These are phyloP conservation scores for Yoshiicerus persimilis DNA, from an alignment of 1,140 invertebrate genomes.

Conservation along the genomic window DNA sequence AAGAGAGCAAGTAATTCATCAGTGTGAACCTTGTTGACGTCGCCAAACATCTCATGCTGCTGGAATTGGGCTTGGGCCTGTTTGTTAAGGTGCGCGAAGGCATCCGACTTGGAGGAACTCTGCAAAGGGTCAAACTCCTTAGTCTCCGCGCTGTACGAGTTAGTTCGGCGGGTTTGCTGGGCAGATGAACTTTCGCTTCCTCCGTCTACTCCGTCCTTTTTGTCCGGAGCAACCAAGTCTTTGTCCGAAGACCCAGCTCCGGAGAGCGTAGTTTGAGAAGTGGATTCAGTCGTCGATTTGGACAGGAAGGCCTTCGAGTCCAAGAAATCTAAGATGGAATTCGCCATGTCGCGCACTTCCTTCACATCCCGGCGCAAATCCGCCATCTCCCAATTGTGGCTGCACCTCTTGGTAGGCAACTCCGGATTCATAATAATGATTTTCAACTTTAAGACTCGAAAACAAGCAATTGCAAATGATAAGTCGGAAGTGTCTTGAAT, in stretches of 20 bases:
- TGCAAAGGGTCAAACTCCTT: neutral
- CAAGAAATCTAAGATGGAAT: conserved; percentile 61
- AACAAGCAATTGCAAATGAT: conserved; percentile 72
- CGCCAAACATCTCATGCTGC: neutral
- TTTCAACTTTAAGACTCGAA: conserved; percentile 67
- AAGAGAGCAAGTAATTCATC: too few species aligned
- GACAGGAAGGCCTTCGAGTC: conserved; percentile 49
- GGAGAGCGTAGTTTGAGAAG: neutral
- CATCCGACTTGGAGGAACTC: neutral
- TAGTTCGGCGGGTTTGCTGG: neutral
- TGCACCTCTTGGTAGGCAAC: neutral
- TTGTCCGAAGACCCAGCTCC: neutral
- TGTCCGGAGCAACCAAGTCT: neutral
- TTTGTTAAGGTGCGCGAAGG: neutral
- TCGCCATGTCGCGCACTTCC: conserved; percentile 64
- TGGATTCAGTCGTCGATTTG: neutral
- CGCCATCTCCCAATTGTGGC: conserved; percentile 50
- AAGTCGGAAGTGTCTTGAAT: conserved; percentile 74
- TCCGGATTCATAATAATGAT: conserved; percentile 58
- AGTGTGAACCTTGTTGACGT: neutral
- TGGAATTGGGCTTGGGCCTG: neutral
- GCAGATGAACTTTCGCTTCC: neutral
- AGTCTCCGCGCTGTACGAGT: neutral
- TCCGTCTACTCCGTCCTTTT: neutral
- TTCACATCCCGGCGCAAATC: conserved; percentile 61